A percentile compares a stretch with the other conserved stretches of the same genome.
Evolutionary conservation across 2,888 invertebrate genomes (phyloP).

Genomic region (Capitulum mitella): DNA sequence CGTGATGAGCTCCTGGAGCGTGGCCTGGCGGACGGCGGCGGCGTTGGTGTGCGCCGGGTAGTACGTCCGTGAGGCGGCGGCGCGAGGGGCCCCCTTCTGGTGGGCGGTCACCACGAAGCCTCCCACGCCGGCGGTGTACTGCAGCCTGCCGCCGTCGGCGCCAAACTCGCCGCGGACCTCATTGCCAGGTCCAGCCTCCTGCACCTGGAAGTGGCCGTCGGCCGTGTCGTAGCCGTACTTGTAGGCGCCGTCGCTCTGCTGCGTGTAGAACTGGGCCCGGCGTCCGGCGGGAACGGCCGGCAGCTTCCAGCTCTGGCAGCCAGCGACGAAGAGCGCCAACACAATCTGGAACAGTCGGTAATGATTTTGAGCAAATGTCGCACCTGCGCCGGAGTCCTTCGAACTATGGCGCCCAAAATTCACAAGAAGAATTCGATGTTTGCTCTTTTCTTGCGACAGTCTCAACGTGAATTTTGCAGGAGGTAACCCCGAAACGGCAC

Average conservation of each 20-base stretch:
- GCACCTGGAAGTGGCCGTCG: slow-evolving; percentile 62
- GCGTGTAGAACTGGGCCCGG: slow-evolving; percentile 43
- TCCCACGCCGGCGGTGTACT: slow-evolving; percentile 67
- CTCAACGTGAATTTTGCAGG: no score
- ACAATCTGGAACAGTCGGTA: neutral
- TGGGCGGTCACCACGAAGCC: slow-evolving; percentile 67
- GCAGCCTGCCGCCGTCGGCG: slow-evolving; percentile 51
- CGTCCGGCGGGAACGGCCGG: slow-evolving; percentile 41
- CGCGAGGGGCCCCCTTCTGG: neutral
- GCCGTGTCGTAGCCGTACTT: slow-evolving; percentile 62
- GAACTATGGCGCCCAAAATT: no score
- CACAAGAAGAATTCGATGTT: no score
- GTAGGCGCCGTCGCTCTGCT: slow-evolving; percentile 59
- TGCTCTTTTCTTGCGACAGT: no score
- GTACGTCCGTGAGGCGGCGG: slow-evolving; percentile 29
- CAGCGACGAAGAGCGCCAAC: neutral
- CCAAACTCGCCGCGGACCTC: slow-evolving; percentile 53
- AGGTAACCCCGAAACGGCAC: no score
- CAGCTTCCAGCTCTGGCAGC: slow-evolving; percentile 40
- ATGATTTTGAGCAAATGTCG: no score
- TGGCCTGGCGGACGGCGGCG: slow-evolving; percentile 7
- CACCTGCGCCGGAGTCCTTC: no score
- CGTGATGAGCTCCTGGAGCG: neutral
- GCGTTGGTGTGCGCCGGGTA: slow-evolving; percentile 26
- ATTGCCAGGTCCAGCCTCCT: slow-evolving; percentile 57